Percentiles rank a stretch among this genome's conserved stretches.
phyloP scores from a whole-genome alignment of 2,888 invertebrate species.

The Leucoma salicis region DNA sequence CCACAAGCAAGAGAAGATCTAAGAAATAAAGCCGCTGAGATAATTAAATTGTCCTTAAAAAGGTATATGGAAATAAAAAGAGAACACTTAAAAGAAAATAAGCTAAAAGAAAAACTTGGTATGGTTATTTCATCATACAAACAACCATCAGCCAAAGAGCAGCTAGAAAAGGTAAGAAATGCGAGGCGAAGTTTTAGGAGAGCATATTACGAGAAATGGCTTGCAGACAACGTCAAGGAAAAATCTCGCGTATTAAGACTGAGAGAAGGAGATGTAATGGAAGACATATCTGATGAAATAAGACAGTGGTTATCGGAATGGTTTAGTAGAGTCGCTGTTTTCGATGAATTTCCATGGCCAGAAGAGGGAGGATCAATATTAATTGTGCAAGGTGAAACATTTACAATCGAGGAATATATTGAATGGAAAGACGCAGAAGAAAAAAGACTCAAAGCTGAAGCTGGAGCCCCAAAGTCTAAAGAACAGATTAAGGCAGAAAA shows the following conservation, averaged over 20 bases:
- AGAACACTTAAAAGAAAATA: conserved; percentile 56
- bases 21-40: conserved; percentile 44
- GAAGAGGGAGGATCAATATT: conserved; percentile 87
- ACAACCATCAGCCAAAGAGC: conserved; percentile 66
- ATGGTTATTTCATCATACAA: conserved; percentile 80
- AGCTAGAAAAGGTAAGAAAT: conserved; percentile 70
- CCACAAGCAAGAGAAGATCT: conserved; percentile 47
- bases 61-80: conserved; percentile 66
- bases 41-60: conserved; percentile 62
- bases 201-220: conserved; percentile 66
- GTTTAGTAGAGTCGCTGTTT: conserved; percentile 79
- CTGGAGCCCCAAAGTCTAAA: conserved; percentile 56
- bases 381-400: conserved; percentile 81
- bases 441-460: conserved; percentile 60
- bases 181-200: conserved; percentile 68
- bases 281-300: conserved; percentile 89
- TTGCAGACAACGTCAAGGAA: conserved; percentile 71
- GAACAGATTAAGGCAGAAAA: conserved; percentile 75
- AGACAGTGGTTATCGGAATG: conserved; percentile 88
- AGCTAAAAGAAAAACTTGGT: conserved; percentile 73
- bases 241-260: conserved; percentile 73
- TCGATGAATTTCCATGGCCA: conserved; percentile 88
- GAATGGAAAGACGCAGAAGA: conserved; percentile 59
- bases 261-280: conserved; percentile 83
- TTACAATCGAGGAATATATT: conserved; percentile 82